Conservation (phyloP, 2,113 vertebrate genomes). For the Phylloscopus trochilus region DNA sequence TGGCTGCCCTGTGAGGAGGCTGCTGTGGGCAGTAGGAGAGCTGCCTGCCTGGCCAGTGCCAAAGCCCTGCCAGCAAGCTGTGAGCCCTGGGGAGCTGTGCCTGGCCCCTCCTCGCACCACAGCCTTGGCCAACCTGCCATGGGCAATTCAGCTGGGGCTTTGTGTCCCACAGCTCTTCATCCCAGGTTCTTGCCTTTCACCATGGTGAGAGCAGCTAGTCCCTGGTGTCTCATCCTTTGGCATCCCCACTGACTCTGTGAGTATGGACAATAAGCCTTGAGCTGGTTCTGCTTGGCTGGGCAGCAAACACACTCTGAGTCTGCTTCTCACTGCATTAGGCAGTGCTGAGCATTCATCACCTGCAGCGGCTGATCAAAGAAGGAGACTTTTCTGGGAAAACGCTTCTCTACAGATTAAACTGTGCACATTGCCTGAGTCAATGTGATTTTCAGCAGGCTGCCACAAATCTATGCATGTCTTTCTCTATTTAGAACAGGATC, state of each 20-base stretch:
- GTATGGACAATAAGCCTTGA: rapidly evolving
- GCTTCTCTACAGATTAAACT: background rate
- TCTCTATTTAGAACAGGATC: constrained; percentile 4
- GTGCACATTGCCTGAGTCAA: background rate
- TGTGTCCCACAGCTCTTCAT: background rate
- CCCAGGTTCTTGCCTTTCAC: background rate
- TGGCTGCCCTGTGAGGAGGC: background rate
- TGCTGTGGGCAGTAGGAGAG: background rate
- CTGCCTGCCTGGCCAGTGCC: background rate
- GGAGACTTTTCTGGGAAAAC: background rate
- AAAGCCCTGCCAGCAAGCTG: background rate
- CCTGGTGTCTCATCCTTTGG: background rate
- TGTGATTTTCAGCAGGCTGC: background rate
- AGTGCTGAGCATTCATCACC: background rate
- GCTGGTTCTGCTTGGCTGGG: background rate
- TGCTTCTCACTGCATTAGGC: background rate
- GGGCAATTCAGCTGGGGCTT: background rate
- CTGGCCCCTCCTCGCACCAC: background rate
- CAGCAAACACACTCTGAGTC: background rate
- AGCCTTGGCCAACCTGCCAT: background rate
- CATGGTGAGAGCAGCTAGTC: background rate
- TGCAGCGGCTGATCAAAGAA: background rate
- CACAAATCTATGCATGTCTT: background rate
- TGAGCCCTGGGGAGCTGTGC: background rate
- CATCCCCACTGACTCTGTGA: background rate